Evolutionary conservation across 2,113 vertebrate genomes (phyloP).

Genomic region (Alexandromys fortis): DNA sequence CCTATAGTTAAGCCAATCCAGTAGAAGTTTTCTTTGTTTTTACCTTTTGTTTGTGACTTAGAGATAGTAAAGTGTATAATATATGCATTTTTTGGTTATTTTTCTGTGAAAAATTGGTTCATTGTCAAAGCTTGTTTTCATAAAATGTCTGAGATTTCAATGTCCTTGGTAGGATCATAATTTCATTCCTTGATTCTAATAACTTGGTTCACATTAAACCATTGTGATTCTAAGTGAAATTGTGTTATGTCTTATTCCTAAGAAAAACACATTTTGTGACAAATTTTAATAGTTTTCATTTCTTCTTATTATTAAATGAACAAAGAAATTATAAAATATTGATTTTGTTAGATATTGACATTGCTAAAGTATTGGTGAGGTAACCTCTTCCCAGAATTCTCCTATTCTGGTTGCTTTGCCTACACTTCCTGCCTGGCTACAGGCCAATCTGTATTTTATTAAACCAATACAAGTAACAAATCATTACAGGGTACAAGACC

Average conservation of each 20-base stretch:
- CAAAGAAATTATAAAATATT: not conserved
- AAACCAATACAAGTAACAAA: too few relatives aligned
- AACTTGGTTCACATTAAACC: not conserved
- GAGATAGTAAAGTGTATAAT: not conserved
- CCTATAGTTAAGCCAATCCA: too few relatives aligned
- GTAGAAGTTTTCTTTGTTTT: not conserved
- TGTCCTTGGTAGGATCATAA: not conserved
- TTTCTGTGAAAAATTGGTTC: not conserved
- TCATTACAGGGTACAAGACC: too few relatives aligned
- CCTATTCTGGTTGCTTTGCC: too few relatives aligned
- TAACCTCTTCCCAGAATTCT: not conserved
- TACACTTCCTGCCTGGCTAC: too few relatives aligned
- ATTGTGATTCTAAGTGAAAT: not conserved
- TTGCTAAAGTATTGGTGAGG: not conserved
- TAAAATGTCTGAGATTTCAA: not conserved
- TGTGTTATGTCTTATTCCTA: not conserved
- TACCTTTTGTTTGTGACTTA: not conserved
- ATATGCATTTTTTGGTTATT: not conserved
- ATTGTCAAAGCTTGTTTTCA: not conserved
- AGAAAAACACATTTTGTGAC: slow-evolving; percentile 8
- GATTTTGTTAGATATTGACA: not conserved
- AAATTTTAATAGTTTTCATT: slow-evolving; percentile 10
- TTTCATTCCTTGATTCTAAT: slow-evolving; percentile 29
- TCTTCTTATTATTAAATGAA: slow-evolving; percentile 3
- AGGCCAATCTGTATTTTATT: too few relatives aligned